Base-by-base conservation (phyloP, 2,888 invertebrate genomes). In the Pyrocoelia pectoralis region DNA sequence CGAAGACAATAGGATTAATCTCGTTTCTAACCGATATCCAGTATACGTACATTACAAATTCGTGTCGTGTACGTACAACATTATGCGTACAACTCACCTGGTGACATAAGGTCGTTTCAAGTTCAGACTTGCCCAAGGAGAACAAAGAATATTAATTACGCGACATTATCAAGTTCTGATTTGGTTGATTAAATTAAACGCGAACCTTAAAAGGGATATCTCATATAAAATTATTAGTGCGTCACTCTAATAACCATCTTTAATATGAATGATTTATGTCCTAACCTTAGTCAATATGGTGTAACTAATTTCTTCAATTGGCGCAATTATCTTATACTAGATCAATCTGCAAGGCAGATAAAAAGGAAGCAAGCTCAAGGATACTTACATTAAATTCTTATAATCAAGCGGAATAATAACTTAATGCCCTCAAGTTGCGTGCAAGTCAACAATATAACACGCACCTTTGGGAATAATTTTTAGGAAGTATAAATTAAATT, bases 91-190 rank as follows among this genome's bases (percentile, higher is more conserved):
- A 33, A 33, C 33, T 33, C 9, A 33, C 33, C n/a, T n/a, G 33
- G 33, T 10, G 33, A 33, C 33, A 33, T 10, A 33, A 33, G 33
- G 33, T 33, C 33, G n/a, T 8, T 33, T 33, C 33, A 33, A 33
- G 33, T 33, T 33, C 33, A 33, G 33, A n/a, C 33, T 33, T 33
- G 33, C n/a, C n/a, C 33, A 33, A 33, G 33, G 33, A 33, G n/a
- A 33, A 33, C 33, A 33, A 33, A 33, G 33, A 33, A n/a, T 33
- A 33, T 33, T 33, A 33, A 33, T 33, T 33, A 33, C 33, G 9
- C 33, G n/a, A 33, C 33, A 8, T 33, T 33, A 33, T 33, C 33
- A n/a, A 33, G 33, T 33, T 33, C 8, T 33, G 33, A 33, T 33
- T 33, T 8, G n/a, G 33, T 33, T 33, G 33, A 33, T 33, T 24